Base-by-base conservation (phyloP, 1,140 invertebrate species). In the Protaetia brevitarsis region DNA sequence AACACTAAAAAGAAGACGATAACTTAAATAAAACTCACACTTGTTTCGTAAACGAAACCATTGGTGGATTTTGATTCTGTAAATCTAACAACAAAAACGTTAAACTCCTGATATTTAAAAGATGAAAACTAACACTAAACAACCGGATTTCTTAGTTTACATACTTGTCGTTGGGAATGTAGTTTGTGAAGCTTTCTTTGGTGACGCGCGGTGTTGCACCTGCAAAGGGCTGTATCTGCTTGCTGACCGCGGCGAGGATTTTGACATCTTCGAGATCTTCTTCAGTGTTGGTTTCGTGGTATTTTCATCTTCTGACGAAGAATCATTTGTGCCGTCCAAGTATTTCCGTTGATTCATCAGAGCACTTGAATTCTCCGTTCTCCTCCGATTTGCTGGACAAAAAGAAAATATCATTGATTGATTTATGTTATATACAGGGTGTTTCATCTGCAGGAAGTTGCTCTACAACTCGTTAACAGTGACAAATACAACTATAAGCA, bases 281-380 rank as follows among this genome's bases (percentile, higher is more conserved):
- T 36, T 36, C 3, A 23, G 7, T 11, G 57, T n/a, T 11, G 57
- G 26, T 51, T 59, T 51, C 0, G 30, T 34, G 7, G 19, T 11
- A 7, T 51, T 16, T 8, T 74, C 68, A 10, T 70, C 68, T 13
- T 73, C 72, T 41, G 68, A 69, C 11, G 74, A 73, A 13, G 60
- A 68, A 27, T 71, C 66, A 66, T 73, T 71, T 21, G 69, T 69
- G 2, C 72, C 60, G n/a, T 66, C 69, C 29, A 70, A 37, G 28
- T 36, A 29, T 6, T 8, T 0, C 13, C 23, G 45, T 51, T 41
- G 31, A 45, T 62, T 36, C 16, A 62, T n/a, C 30, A 28, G 57
- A 19, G n/a, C n/a, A n/a, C n/a, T n/a, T n/a, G n/a, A n/a, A n/a
- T n/a, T n/a, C n/a, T n/a, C n/a, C n/a, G n/a, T n/a, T n/a, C n/a